Evolutionary conservation across 2,797 vertebrate genomes (phyloP).

Genomic region (Anguilla marmorata): DNA sequence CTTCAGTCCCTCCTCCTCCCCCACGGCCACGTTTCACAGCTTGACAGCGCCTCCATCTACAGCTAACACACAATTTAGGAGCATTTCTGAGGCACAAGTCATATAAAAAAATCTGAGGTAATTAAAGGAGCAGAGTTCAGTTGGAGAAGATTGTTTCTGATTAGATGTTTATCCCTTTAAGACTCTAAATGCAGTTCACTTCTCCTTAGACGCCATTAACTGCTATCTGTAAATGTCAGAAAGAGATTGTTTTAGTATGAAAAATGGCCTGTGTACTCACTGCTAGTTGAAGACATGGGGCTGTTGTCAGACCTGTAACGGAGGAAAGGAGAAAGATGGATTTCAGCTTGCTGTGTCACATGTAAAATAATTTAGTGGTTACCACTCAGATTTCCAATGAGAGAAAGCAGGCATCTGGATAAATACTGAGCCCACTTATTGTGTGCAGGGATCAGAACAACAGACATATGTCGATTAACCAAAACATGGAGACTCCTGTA

Average conservation of each 20-base stretch:
- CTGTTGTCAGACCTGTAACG: constrained; percentile 9
- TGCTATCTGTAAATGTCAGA: neutral
- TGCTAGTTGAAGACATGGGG: constrained; percentile 10
- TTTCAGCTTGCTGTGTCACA: neutral
- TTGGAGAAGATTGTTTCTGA: neutral
- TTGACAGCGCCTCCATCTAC: neutral
- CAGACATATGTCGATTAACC: neutral
- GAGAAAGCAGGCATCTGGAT: neutral
- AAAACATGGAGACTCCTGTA: neutral
- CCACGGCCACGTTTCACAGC: neutral
- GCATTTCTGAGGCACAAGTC: neutral
- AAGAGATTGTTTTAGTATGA: neutral
- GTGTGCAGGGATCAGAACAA: neutral
- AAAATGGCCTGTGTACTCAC: neutral
- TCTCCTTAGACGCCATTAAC: neutral
- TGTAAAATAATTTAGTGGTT: neutral
- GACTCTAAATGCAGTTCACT: neutral
- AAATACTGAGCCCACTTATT: neutral
- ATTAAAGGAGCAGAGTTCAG: neutral
- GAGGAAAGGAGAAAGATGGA: neutral
- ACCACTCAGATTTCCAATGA: neutral
- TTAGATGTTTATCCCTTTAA: neutral
- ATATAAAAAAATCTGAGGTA: neutral
- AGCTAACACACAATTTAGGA: neutral
- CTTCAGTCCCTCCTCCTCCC: neutral